A percentile compares a stretch with the other conserved stretches of the same genome.
These are phyloP conservation scores for Lagenorhynchus albirostris DNA, from an alignment of 2,113 vertebrate genomes.

Conservation along the genomic window DNA sequence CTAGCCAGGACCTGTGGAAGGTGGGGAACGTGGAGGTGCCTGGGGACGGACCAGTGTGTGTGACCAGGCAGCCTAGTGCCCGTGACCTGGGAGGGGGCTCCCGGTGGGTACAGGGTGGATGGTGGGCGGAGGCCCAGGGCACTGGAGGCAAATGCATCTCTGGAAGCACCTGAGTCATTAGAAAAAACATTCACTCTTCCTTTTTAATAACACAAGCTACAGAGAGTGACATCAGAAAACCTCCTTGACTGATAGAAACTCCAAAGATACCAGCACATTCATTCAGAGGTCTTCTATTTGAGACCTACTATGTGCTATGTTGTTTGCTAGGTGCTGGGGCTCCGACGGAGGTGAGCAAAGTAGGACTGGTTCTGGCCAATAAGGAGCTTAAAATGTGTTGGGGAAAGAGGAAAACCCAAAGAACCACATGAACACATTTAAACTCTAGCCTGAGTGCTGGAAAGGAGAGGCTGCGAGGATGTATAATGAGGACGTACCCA, in stretches of 20 bases:
- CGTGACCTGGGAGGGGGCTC: not conserved
- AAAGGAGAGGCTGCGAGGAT: fast-evolving
- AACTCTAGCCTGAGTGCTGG: not conserved
- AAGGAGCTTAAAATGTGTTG: not conserved
- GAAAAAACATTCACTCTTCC: not conserved
- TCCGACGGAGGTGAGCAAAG: fast-evolving
- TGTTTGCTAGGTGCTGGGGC: not conserved
- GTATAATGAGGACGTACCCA: fast-evolving
- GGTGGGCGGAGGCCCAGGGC: no score
- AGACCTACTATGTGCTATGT: fast-evolving
- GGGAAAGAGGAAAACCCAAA: no score
- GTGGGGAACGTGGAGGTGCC: not conserved
- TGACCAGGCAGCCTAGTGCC: not conserved
- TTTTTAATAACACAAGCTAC: not conserved
- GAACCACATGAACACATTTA: fast-evolving
- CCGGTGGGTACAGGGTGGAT: not conserved
- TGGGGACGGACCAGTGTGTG: fast-evolving
- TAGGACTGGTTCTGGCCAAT: not conserved
- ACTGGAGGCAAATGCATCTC: not conserved
- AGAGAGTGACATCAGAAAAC: not conserved
- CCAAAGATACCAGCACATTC: fast-evolving
- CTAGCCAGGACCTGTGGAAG: not conserved
- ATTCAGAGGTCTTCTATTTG: fast-evolving
- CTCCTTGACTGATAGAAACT: not conserved
- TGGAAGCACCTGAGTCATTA: not conserved